Evolutionary conservation across 2,113 vertebrate genomes (phyloP).

Genomic region (Alligator mississippiensis): DNA sequence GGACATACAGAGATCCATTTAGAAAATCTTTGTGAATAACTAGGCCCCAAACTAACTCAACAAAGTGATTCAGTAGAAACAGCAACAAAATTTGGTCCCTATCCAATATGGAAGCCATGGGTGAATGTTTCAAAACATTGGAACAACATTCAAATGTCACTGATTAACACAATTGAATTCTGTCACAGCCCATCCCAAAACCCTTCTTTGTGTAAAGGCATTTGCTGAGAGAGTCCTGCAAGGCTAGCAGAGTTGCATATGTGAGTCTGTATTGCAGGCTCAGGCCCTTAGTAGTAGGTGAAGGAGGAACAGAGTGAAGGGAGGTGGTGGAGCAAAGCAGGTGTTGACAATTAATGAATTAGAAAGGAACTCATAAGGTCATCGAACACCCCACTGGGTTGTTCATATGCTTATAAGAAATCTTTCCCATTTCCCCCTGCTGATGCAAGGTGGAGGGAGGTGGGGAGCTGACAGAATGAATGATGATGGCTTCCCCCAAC

Average conservation of each 20-base stretch:
- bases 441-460: conserved; percentile 31
- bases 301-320: not conserved
- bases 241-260: fast-evolving
- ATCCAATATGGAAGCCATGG: not conserved
- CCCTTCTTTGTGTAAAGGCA: not conserved
- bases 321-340: conserved; percentile 35
- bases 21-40: not conserved
- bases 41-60: not conserved
- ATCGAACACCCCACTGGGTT: conserved; percentile 52
- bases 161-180: not conserved
- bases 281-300: not conserved
- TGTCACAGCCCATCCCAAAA: fast-evolving
- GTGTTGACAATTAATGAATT: conserved; percentile 69
- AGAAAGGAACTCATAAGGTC: conserved; percentile 62
- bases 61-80: not conserved
- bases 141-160: not conserved
- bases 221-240: not conserved
- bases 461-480: conserved; percentile 72
- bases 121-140: not conserved
- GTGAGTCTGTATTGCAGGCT: not conserved
- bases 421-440: conserved; percentile 36
- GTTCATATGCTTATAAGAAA: conserved; percentile 65
- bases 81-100: not conserved
- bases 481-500: conserved; percentile 68
- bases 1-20: not conserved